phyloP scores from a whole-genome alignment of 2,888 invertebrate genomes.

The Tortrix viridana region DNA sequence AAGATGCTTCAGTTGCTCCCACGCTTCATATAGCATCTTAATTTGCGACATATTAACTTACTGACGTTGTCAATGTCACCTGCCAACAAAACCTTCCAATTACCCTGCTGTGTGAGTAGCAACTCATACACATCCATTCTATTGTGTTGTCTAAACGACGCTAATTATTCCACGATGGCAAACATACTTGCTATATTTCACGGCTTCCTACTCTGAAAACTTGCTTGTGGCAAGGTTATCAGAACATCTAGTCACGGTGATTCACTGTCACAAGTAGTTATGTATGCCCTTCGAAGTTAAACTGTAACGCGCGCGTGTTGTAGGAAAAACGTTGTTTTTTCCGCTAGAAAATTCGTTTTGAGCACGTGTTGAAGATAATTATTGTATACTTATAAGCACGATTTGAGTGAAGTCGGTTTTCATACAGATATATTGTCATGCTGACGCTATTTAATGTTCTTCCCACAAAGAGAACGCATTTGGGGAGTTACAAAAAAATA shows the following conservation, averaged over 20 bases:
- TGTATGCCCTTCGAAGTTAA: slow-evolving; percentile 12
- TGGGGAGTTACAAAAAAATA: too few relatives aligned
- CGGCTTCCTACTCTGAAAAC: slow-evolving; percentile 33
- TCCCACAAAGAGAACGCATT: too few relatives aligned
- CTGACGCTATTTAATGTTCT: too few relatives aligned
- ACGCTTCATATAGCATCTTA: slow-evolving; percentile 17
- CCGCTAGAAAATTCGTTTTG: not conserved
- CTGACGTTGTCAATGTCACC: slow-evolving; percentile 36
- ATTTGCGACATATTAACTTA: slow-evolving; percentile 23
- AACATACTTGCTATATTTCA: slow-evolving; percentile 25
- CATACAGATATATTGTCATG: too few relatives aligned
- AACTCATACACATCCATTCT: slow-evolving; percentile 50
- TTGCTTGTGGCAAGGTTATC: slow-evolving; percentile 27
- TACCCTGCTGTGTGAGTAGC: slow-evolving; percentile 32
- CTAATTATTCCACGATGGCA: slow-evolving; percentile 48
- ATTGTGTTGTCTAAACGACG: slow-evolving; percentile 62
- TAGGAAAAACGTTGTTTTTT: not conserved
- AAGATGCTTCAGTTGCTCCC: not conserved
- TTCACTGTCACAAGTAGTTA: not conserved
- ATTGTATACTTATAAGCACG: too few relatives aligned
- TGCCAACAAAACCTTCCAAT: slow-evolving; percentile 32
- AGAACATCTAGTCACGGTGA: slow-evolving; percentile 13
- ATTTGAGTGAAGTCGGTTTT: too few relatives aligned
- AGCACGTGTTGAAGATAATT: too few relatives aligned
- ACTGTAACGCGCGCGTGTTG: slow-evolving; percentile 7